Evolutionary conservation across 2,888 invertebrate genomes (phyloP), one percentile per base, ranked within the genome.

Genomic region (Ecliptopera silaceata): DNA sequence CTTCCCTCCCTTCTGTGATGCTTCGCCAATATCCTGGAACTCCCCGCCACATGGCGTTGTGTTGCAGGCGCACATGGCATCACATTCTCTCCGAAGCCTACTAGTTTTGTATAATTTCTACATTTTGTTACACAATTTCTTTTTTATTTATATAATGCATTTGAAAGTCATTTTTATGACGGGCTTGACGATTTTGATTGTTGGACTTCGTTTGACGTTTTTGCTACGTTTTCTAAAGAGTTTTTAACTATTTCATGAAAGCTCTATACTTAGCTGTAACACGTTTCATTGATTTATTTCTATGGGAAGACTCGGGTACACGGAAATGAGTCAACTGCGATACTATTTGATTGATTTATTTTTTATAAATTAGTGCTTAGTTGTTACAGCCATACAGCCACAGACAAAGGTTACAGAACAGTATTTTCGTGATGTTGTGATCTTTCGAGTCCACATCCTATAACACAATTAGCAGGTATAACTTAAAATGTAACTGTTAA

Each of bases 71-170:
- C 52, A 43, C 63, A 65, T 67, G 29, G 43, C 65, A 77, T 60
- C 32, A 48, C 48, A 41, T 42, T 77, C 69, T 3, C 61, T 68
- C 1, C 69, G 49, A 31, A 42, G 58, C 64, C 64, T 52, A 60
- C 64, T 64, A 34, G 64, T 51, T 61, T 54, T 17, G 31, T 26
- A 29, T 5, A 3, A 15, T 38, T 12, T 20, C 12, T 51, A 44
- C 53, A 53, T 59, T 54, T 41, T 22, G 12, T 45, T 20, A n/a
- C 26, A 46, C 8, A 12, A 44, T 20, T 11, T 31, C 6, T 31
- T 20, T 12, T 47, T 42, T 44, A 5, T 48, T 31, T 17, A 18
- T 45, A 52, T 46, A 53, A 39, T 41, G 42, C 44, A 44, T 57
- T 12, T 12, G 17, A 47, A 12, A 8, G 22, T 15, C 17, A 22